Evolutionary conservation across 2,888 invertebrate species (phyloP).

Genomic region (Pristionchus exspectatus): DNA sequence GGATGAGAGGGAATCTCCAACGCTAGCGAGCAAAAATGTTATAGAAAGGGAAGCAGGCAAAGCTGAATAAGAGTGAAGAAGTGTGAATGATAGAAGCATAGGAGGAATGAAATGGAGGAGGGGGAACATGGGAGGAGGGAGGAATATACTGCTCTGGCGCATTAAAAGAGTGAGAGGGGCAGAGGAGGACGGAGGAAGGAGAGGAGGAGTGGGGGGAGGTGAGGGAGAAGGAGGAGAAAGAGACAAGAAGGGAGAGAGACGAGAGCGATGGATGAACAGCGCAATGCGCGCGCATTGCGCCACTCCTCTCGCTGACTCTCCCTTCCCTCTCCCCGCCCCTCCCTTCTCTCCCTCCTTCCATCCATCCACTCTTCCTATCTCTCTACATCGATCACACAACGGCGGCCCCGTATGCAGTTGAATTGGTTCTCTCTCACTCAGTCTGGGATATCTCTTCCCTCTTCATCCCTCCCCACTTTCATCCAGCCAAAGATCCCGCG

Average conservation of each 20-base stretch:
- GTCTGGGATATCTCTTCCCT: conserved; percentile 18
- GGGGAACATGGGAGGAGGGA: background rate
- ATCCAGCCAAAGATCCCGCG: conserved; percentile 31
- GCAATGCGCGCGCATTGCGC: conserved; percentile 55
- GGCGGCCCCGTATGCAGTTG: conserved; percentile 48
- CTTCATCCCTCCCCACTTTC: conserved; percentile 31
- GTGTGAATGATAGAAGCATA: background rate
- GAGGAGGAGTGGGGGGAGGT: conserved; percentile 26
- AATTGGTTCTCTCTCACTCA: conserved; percentile 8
- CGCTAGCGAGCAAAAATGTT: background rate
- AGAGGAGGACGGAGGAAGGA: conserved; percentile 34
- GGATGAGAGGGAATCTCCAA: background rate
- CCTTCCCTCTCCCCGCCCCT: background rate
- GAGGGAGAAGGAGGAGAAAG: background rate
- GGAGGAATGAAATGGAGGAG: conserved; percentile 30
- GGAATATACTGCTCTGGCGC: conserved; percentile 43
- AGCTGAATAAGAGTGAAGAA: background rate
- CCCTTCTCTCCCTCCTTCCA: conserved; percentile 16
- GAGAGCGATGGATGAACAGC: conserved; percentile 49
- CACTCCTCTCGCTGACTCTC: conserved; percentile 20
- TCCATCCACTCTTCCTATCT: conserved; percentile 29
- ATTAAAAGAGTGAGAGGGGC: conserved; percentile 38
- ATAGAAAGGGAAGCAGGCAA: background rate
- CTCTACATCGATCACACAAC: conserved; percentile 54
- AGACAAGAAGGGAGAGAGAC: conserved; percentile 6